Evolutionary conservation across 2,888 invertebrate species (phyloP), one percentile per base, ranked within the genome.

Genomic region (Drosophila subsilvestris): DNA sequence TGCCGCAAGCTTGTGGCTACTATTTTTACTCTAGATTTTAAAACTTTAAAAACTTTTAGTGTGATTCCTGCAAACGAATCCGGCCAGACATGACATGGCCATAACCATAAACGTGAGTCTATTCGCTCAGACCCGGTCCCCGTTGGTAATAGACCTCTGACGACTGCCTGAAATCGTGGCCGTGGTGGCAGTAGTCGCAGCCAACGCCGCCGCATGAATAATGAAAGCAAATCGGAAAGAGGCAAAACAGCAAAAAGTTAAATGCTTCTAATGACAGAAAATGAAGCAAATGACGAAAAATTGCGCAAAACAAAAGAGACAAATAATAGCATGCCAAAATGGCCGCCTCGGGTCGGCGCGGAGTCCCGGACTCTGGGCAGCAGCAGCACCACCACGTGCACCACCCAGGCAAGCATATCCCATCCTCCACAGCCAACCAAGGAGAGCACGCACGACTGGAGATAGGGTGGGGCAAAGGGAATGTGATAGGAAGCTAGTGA

Each of bases 221-320:
- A 89, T 83, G 85, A 59, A 83, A 68, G 85, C 71, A 82, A 89
- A 84, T 83, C 86, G 84, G 68, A 83, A 82, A 87, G 79, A 53
- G 76, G 83, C 88, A 89, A 78, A 86, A 86, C 47, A 74, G 84
- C 88, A 85, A 83, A 79, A 88, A 89, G 85, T 89, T 85, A 89
- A 85, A 88, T 88, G 80, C 85, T 88, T 89, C 88, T 89, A 85
- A 85, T 89, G 84, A 75, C 86, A 82, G 60, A 83, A 89, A 85
- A 88, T 89, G 86, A 83, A 73, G 75, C 74, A 88, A 85, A 86
- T 88, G 80, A 80, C 89, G 88, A 82, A 85, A 79, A 89, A 88
- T 78, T 71, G 86, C 66, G 76, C 80, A 79, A 87, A 89, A 89
- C 89, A 85, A 88, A 76, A 74, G 88, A 86, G 83, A 88, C 85